A percentile compares a stretch with the other conserved stretches of the same genome.
Evolutionary conservation across 2,797 vertebrate species (phyloP).

Genomic region (Alcedo quadribrachys): DNA sequence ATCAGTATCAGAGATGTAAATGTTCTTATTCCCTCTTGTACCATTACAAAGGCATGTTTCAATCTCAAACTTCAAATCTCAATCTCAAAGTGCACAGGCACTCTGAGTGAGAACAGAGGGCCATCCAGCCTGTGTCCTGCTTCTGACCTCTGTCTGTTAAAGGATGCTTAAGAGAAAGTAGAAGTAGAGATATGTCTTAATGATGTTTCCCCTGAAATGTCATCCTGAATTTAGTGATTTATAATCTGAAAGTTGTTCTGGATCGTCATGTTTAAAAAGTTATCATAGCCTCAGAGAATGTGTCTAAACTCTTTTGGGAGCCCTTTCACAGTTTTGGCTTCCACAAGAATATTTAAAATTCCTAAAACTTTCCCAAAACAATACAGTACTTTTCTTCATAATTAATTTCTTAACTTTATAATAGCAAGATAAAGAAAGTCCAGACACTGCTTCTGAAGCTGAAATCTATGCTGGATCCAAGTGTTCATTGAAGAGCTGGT

Average conservation of each 20-base stretch:
- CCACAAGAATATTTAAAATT: not conserved
- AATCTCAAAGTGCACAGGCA: not conserved
- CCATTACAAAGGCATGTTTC: not conserved
- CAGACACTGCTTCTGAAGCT: not conserved
- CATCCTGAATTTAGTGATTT: not conserved
- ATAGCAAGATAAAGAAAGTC: not conserved
- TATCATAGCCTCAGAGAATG: not conserved
- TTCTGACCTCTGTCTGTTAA: not conserved
- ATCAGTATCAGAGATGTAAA: not conserved
- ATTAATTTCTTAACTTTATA: not conserved
- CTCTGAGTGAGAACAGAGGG: not conserved
- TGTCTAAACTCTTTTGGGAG: not conserved
- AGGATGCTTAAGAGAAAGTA: not conserved
- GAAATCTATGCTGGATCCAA: not conserved
- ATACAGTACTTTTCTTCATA: not conserved
- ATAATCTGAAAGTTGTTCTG: not conserved
- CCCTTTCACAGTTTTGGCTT: not conserved
- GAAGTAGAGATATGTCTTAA: not conserved
- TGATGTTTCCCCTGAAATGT: not conserved
- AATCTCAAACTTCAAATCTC: not conserved
- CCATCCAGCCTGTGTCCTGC: not conserved
- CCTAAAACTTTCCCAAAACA: not conserved
- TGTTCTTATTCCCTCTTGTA: not conserved
- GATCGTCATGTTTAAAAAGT: not conserved
- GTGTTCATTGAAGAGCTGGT: not conserved